Conservation (phyloP, 2,797 vertebrate species). For the Myotis findleyi region DNA sequence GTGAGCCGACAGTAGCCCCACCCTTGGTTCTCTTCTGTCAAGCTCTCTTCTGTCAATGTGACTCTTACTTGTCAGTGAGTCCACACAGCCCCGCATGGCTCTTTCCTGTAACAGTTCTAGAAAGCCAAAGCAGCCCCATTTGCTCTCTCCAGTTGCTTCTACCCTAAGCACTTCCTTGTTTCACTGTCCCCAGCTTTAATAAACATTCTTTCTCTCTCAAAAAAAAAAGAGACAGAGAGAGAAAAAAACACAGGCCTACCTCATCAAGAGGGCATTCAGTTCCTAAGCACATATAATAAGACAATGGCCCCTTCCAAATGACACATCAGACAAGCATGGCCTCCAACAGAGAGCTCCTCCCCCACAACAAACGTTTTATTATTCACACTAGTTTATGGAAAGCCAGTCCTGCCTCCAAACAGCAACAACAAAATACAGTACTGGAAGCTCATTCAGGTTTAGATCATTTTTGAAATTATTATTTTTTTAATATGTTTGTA, state of each 20-base stretch:
- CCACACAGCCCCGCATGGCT: neutral
- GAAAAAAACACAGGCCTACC: neutral
- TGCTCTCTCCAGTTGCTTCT: neutral
- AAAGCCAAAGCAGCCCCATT: neutral
- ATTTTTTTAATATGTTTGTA: too few relatives aligned
- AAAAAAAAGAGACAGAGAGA: neutral
- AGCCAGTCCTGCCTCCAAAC: neutral
- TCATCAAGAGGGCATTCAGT: neutral
- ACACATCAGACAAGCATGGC: neutral
- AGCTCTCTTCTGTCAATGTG: neutral
- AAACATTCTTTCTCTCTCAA: neutral
- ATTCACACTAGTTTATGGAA: neutral
- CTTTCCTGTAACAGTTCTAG: neutral
- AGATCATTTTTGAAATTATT: neutral
- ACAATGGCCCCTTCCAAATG: neutral
- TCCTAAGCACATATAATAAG: neutral
- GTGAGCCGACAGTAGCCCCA: neutral
- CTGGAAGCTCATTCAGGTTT: neutral
- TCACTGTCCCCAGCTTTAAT: neutral
- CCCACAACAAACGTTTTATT: neutral
- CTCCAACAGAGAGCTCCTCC: neutral
- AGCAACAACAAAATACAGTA: conserved; percentile 26
- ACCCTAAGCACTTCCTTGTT: neutral
- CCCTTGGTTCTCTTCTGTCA: neutral
- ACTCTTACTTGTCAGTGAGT: neutral